Base-by-base conservation (phyloP, 2,888 invertebrate species). In the Nipponacmea schrenckii region DNA sequence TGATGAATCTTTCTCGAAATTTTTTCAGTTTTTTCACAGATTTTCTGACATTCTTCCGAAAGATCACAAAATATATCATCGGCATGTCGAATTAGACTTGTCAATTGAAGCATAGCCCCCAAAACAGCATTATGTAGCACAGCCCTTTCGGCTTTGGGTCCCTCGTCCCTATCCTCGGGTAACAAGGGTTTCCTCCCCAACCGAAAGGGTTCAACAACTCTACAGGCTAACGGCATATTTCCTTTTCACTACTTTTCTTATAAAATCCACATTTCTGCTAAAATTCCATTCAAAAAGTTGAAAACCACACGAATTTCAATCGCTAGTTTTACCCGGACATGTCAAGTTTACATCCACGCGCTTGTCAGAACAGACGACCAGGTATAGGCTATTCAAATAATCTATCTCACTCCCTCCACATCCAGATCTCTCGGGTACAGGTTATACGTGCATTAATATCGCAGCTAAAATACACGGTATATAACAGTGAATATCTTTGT, bases 21-120 rank as follows among this genome's bases (percentile, higher is more conserved):
- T 64, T 72, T 78, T 64, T 82, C 82, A 14, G 83, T 80, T 71
- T 82, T 76, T 62, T 84, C 84, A 63, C 81, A 77, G 67, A 85
- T 79, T 69, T 79, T 80, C 74, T 83, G 84, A 75, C 85, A 85
- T 73, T 85, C 84, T 63, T 85, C 85, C 0, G 84, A 77, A 71
- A 85, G 77, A 75, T 84, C 84, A 79, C 84, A 83, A 74, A 85
- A 85, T 2, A 85, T 72, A 75, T 84, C 85, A 74, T 85, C 85
- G n/a, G 85, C 85, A 71, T 85, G 83, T 73, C 84, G 74, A 17
- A 84, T 83, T 67, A 85, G 69, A 76, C 83, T 83, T n/a, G 84
- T 81, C 73, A 85, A 78, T 74, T 85, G 85, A 44, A 83, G 74
- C 67, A 85, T 77, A 39, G 81, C 80, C 50, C 83, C 84, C 63